A percentile compares a stretch with the other conserved stretches of the same genome.
Evolutionary conservation across 2,113 vertebrate species (phyloP).

Genomic region (Gallinago media): DNA sequence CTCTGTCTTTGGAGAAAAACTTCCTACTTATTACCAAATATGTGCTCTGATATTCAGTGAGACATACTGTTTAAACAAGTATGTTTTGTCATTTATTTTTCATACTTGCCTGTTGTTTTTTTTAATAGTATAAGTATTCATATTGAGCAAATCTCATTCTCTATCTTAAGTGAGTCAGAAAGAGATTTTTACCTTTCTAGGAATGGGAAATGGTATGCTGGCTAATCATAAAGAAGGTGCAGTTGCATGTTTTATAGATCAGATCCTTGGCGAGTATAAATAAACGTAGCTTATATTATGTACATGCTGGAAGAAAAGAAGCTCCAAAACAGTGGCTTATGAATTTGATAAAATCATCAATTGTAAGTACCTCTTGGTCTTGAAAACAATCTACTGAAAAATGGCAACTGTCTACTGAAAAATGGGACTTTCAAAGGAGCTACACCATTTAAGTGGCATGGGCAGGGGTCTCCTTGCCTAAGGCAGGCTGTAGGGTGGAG

Average conservation of each 20-base stretch:
- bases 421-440: neutral
- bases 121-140: neutral
- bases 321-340: neutral
- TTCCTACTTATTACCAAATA: constrained; percentile 9
- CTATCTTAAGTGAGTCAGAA: neutral
- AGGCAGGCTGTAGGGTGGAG: neutral
- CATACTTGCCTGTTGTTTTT: constrained; percentile 22
- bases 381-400: neutral
- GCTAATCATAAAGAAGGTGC: neutral
- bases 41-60: neutral
- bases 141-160: constrained; percentile 14
- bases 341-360: neutral
- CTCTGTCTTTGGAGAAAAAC: neutral
- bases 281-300: neutral
- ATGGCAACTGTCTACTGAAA: neutral
- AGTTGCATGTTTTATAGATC: neutral
- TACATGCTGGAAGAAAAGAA: neutral
- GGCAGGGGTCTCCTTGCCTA: neutral
- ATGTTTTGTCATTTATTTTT: constrained; percentile 38
- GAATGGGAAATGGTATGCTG: neutral
- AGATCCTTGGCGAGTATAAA: neutral
- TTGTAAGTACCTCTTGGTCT: neutral
- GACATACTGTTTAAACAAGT: constrained; percentile 23
- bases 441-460: neutral
- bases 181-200: neutral